Evolutionary conservation across 1,140 invertebrate species (phyloP).

Genomic region (Drosophila serrata): DNA sequence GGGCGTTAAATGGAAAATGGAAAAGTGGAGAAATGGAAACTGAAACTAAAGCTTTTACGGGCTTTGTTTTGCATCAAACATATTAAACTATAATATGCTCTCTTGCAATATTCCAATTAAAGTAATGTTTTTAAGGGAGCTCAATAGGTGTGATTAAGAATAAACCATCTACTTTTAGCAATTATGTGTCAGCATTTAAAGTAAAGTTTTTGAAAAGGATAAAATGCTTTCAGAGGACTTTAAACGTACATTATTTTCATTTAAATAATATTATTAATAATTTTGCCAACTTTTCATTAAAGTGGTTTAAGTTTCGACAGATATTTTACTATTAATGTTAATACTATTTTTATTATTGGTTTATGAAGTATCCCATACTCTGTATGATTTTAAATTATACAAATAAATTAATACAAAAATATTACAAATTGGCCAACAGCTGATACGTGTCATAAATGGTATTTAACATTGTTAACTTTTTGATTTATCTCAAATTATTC

Average conservation of each 20-base stretch:
- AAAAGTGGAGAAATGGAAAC: neutral
- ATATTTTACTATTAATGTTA: neutral
- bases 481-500: neutral
- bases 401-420: neutral
- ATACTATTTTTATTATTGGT: neutral
- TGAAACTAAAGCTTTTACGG: constrained; percentile 12
- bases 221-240: neutral
- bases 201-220: neutral
- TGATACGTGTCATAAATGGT: neutral
- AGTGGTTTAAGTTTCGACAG: too few species aligned
- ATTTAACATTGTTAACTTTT: neutral
- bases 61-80: neutral
- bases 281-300: neutral
- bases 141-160: neutral
- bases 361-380: neutral
- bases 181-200: neutral
- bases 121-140: neutral
- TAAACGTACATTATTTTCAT: neutral
- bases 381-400: neutral
- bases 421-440: neutral
- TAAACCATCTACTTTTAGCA: neutral
- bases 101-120: neutral
- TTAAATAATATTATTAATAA: neutral
- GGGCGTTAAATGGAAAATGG: neutral
- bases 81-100: neutral